These are phyloP conservation scores for Aleadryas rufinucha DNA, from an alignment of 2,113 vertebrate species.

Conservation along the genomic window DNA sequence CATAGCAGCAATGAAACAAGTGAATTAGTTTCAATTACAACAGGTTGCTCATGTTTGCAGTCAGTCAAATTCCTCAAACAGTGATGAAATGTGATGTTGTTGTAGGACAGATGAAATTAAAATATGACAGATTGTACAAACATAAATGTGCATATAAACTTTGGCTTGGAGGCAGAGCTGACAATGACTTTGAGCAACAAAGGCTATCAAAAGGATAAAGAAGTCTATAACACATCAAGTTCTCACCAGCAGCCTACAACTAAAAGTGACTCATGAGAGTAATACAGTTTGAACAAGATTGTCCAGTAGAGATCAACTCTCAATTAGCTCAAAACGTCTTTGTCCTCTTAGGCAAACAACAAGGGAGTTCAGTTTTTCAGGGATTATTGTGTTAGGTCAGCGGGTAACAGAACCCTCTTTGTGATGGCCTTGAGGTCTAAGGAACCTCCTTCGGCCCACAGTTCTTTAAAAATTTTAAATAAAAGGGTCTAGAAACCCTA, in stretches of 20 bases:
- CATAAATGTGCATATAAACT: slow-evolving; percentile 66
- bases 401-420: not conserved
- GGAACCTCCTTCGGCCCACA: not conserved
- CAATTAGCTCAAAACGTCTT: slow-evolving; percentile 38
- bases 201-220: slow-evolving; percentile 68
- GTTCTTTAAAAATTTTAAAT: slow-evolving; percentile 22
- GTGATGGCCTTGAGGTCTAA: not conserved
- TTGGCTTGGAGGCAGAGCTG: slow-evolving; percentile 67
- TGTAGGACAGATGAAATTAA: slow-evolving; percentile 66
- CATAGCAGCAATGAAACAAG: slow-evolving; percentile 64
- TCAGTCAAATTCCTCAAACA: slow-evolving; percentile 69
- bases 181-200: slow-evolving; percentile 70
- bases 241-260: slow-evolving; percentile 69
- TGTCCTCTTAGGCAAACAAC: slow-evolving; percentile 29
- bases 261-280: slow-evolving; percentile 71
- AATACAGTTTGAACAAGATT: slow-evolving; percentile 63
- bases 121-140: slow-evolving; percentile 71
- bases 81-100: slow-evolving; percentile 61
- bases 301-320: slow-evolving; percentile 58
- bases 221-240: slow-evolving; percentile 59
- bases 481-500: not conserved
- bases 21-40: slow-evolving; percentile 68
- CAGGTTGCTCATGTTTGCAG: slow-evolving; percentile 70
- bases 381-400: not conserved
- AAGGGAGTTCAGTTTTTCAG: not conserved